phyloP scores from a whole-genome alignment of 2,797 vertebrate species.

The Merluccius polli region DNA sequence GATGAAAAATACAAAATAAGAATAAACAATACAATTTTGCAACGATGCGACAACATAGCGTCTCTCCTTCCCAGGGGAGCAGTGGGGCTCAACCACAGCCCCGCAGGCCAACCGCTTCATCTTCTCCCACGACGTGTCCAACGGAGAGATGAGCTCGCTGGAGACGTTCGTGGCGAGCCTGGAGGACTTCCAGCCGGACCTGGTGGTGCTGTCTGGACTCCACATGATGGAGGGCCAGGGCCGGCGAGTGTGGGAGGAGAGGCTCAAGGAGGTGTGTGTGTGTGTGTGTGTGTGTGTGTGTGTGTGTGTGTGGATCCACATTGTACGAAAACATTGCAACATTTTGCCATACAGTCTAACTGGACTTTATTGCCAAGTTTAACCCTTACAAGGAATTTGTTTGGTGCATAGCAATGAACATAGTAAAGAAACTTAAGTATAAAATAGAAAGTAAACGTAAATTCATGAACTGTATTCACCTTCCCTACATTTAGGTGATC shows the following conservation, averaged over 20 bases:
- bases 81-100: constrained; percentile 82
- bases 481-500: too few species aligned
- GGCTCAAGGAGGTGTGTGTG: constrained; percentile 81
- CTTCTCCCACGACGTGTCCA: constrained; percentile 95
- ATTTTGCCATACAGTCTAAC: too few species aligned
- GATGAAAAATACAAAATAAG: too few species aligned
- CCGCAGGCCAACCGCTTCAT: constrained; percentile 97
- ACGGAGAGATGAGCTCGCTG: constrained; percentile 87
- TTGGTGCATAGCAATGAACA: too few species aligned
- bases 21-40: too few species aligned
- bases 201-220: constrained; percentile 93
- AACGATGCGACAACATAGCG: not conserved
- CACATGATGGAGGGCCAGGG: constrained; percentile 99
- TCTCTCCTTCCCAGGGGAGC: constrained; percentile 76
- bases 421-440: too few species aligned
- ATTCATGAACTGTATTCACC: too few species aligned
- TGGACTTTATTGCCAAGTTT: not conserved
- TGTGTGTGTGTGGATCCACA: too few species aligned
- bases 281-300: not conserved
- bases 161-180: constrained; percentile 91
- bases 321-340: too few species aligned
- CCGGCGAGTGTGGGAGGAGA: constrained; percentile 77
- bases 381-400: too few species aligned
- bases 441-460: too few species aligned
- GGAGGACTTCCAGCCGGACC: constrained; percentile 91